Evolutionary conservation across 1,140 invertebrate genomes (phyloP), one percentile per base, ranked within the genome.

Genomic region (Archivesica marissinica): DNA sequence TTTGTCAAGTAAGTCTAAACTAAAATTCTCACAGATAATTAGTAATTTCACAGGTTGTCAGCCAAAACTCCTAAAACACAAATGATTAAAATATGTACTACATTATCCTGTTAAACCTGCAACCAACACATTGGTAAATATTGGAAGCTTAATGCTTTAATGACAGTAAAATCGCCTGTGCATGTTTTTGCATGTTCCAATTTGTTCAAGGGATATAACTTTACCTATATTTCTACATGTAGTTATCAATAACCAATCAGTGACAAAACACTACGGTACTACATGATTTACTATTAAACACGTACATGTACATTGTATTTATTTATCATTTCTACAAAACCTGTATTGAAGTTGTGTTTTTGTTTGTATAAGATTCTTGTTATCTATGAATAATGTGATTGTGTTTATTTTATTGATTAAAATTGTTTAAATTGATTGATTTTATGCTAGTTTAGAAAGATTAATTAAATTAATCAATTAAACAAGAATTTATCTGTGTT

Each of bases 161-260:
- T n/a, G n/a, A 64, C 7, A 64, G 17, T 9, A 1, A 64, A 64
- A 35, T 35, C 20, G 30, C 25, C 30, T 20, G n/a, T 35, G 59
- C 59, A 64, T 64, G 59, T 64, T 64, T 35, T 64, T 64, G 59
- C 59, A 64, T 64, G 59, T 64, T 64, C 2, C 9, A 64, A 35
- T 15, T 25, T 64, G 23, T 64, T 33, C 15, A 64, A 35, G 59
- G 59, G 59, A 3, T 64, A 64, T 35, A 64, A 64, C 59, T 33
- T 35, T 59, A 59, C 54, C 54, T 59, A 33, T 64, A 64, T 64
- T 64, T 30, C n/a, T n/a, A n/a, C n/a, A n/a, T n/a, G 59, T 35
- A 64, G 2, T 25, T n/a, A 64, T 64, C 59, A 64, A 64, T 64
- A 64, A 33, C 59, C 59, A 64, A 64, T 64, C 59, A 64, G 23